Evolutionary conservation across 2,888 invertebrate genomes (phyloP).

Genomic region (Nesidiocoris tenuis): DNA sequence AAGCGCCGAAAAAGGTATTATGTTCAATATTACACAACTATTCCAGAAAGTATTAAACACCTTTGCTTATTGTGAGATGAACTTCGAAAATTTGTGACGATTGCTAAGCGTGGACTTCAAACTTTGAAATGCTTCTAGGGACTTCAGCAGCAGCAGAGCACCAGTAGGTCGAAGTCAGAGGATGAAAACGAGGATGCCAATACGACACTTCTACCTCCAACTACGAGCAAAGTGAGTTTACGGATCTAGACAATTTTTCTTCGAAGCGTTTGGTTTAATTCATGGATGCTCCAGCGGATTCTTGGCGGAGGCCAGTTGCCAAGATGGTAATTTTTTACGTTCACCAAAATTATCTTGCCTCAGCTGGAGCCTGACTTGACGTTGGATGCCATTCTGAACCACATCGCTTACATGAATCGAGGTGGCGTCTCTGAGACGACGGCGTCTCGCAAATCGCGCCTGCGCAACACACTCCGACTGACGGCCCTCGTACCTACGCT

Average conservation of each 20-base stretch:
- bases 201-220: conserved; percentile 54
- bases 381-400: conserved; percentile 59
- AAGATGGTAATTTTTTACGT: no score
- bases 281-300: no score
- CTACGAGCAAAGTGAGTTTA: conserved; percentile 17
- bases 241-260: no score
- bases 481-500: conserved; percentile 59
- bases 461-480: conserved; percentile 56
- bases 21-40: no score
- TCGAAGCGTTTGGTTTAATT: no score
- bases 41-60: no score
- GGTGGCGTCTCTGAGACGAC: conserved; percentile 51
- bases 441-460: conserved; percentile 15
- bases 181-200: conserved; percentile 54
- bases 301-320: no score
- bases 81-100: no score
- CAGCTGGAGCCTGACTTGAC: conserved; percentile 54
- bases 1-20: conserved; percentile 40
- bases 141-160: conserved; percentile 16
- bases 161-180: conserved; percentile 46
- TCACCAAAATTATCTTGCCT: no score
- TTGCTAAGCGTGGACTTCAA: no score
- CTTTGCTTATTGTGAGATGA: no score
- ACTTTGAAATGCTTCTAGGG: no score
- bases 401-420: conserved; percentile 60